These are phyloP conservation scores for Protaetia brevitarsis DNA, from an alignment of 1,140 invertebrate species.

Conservation along the genomic window DNA sequence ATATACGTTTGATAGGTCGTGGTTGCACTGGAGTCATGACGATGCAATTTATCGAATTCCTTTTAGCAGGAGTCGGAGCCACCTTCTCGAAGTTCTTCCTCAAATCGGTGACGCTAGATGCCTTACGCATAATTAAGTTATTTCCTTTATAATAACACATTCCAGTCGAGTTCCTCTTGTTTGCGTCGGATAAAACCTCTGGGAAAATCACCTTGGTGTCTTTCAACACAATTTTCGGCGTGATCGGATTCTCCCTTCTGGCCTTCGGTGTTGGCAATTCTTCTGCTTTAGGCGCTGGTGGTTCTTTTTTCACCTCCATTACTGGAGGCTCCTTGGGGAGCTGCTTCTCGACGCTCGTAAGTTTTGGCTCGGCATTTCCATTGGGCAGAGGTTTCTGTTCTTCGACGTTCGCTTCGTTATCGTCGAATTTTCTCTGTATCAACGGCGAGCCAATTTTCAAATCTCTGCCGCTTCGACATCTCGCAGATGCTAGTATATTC, in stretches of 20 bases:
- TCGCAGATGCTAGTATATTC: slow-evolving; percentile 82
- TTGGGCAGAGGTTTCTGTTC: slow-evolving; percentile 1
- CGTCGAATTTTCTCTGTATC: slow-evolving; percentile 63
- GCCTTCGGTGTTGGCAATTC: too few relatives aligned
- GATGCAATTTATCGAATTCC: neutral
- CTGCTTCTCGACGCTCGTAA: neutral
- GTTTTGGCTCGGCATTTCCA: neutral
- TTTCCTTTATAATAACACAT: neutral
- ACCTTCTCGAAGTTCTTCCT: slow-evolving; percentile 60
- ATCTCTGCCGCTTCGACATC: slow-evolving; percentile 74
- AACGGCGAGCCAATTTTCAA: slow-evolving; percentile 63
- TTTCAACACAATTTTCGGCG: too few relatives aligned
- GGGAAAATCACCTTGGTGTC: too few relatives aligned
- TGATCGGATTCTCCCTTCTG: too few relatives aligned
- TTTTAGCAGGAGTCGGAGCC: neutral
- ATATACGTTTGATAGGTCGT: neutral
- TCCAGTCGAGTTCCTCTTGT: too few relatives aligned
- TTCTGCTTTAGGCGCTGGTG: too few relatives aligned
- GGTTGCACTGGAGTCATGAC: neutral
- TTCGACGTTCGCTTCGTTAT: slow-evolving; percentile 42
- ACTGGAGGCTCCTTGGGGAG: neutral
- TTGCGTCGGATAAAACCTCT: too few relatives aligned
- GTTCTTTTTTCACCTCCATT: slow-evolving; percentile 17
- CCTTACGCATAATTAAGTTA: slow-evolving; percentile 25
- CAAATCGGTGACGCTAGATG: slow-evolving; percentile 58